Base-by-base conservation (phyloP, 2,888 invertebrate genomes). In the Apotomis betuletana region DNA sequence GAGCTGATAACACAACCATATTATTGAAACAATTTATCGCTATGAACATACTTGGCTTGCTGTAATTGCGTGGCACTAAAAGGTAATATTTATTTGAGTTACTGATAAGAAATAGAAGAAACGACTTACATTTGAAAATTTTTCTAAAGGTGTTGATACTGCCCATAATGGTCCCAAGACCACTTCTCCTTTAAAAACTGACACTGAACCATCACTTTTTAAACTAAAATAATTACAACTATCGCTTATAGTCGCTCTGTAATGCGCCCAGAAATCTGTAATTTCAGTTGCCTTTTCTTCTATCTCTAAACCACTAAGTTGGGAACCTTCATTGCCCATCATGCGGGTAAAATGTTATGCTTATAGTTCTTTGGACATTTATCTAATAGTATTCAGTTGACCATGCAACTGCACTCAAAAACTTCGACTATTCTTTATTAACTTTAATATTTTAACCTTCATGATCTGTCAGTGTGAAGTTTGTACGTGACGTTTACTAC, bases 261-360 rank as follows among this genome's bases (percentile, higher is more conserved):
- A 96, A 80, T 94, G 96, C 55, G 94, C 94, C 97, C 97, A 97
- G 86, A 96, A 96, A 85, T 97, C 97, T 49, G 96, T 96, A 44
- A 95, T 94, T 86, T 97, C 96, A 4, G 96, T 93, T 8, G 96
- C 95, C 83, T 96, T 96, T 83, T 96, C 96, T 77, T 96, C 95
- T 75, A 97, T 95, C 87, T 96, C 95, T 67, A 97, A 90, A 49
- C 96, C 96, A 83, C 94, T 95, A 75, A 96, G 89, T 77, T 95
- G 95, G 72, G 96, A 96, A 80, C 94, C 94, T 84, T 97, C 97
- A 89, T 96, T 97, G 75, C 97, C 97, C 97, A 97, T 97, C 82
- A 85, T 87, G 67, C 69, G 70, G 61, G 8, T 8, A n/a, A 15
- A 36, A 49, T 60, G 10, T 27, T 15, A 51, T n/a, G 15, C 44